Base-by-base conservation (phyloP, 2,113 vertebrate genomes). In the Paracanthobrama guichenoti region DNA sequence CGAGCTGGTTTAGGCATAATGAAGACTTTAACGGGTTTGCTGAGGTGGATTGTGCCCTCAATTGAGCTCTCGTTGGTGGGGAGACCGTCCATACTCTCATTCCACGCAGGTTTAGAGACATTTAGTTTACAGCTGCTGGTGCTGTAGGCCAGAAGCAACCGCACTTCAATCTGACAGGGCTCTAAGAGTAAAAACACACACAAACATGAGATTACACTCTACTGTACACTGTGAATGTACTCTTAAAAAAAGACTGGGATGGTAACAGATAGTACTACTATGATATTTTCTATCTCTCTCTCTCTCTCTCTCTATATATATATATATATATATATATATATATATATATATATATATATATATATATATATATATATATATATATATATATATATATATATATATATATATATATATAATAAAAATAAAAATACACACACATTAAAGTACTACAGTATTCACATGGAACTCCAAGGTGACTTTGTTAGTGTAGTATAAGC, bases 1-100 rank as follows among this genome's bases (percentile, higher is more conserved):
- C 98, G 90, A 24, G 97, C 94, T 1, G 96, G 97, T 88, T 99
- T 99, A 83, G 98, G 98, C 97, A 99, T 98, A 84, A 99, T 97
- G 85, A 93, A 98, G 55, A 99, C 98, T 88, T 97, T 99, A 79
- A 98, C 97, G 0, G 97, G 88, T 84, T 97, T 97, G 95, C 98
- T 97, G 91, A 99, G 96, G 0, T 95, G 95, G 7, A 99, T 97
- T 73, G 97, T 98, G 73, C 98, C 98, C 82, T 99, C 98, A 0
- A 95, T 97, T 79, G 93, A 88, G 0, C 88, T 94, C 69, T 98
- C 96, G 0, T 94, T 48, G 4, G 91, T 90, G 0, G 94, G 93
- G 3, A 95, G 84, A 22, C 91, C 31, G 42, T 98, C 97, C 0
- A 87, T 69, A 87, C 91, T 93, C 81, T 98, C 97, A 0, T 74